Evolutionary conservation across 1,140 invertebrate species (phyloP), one percentile per base, ranked within the genome.

Genomic region (Achatina immaculata): DNA sequence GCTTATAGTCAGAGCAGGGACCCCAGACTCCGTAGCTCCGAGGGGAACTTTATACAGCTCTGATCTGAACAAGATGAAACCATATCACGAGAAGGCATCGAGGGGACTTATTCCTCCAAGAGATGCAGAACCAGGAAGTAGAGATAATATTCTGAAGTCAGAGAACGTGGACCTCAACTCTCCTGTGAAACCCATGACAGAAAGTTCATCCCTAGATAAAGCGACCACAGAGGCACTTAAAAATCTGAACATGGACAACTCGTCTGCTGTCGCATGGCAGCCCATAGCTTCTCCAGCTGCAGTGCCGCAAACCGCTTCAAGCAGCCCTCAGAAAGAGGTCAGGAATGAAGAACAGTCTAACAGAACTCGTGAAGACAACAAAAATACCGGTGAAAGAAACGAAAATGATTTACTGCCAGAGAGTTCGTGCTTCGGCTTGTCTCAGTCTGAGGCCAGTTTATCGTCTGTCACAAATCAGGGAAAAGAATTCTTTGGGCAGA

Each of bases 401-500:
- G 16, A 62, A 4, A 2, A 48, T 0, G n/a, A 28, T 31, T n/a
- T 43, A 6, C 7, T 51, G 7, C 28, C 43, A 34, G 71, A 73
- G 14, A 73, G 4, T n/a, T 73, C 71, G 19, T 51, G 28, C 48
- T 73, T 73, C 19, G 71, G 71, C 7, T 11, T 73, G 11, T 73
- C 71, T 51, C 71, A 73, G 71, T 51, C 71, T 14, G 71, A 73
- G 14, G 43, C 34, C 24, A 73, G 71, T 24, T 48, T 73, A 19
- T 51, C 71, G 28, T 73, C 71, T 34, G 31, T 45, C 42, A 73
- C 43, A n/a, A 73, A 73, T 34, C 71, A 73, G 28, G 71, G 71
- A 48, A 73, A 73, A 28, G 71, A 73, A 9, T 73, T 73, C 43
- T 73, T 51, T 45, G 71, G 43, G 1, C 71, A 73, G 71, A 45